Evolutionary conservation across 64 coral and sea anemone genomes (phyloP), one percentile per base, ranked within the genome.

Genomic region (Porites australiensis): DNA sequence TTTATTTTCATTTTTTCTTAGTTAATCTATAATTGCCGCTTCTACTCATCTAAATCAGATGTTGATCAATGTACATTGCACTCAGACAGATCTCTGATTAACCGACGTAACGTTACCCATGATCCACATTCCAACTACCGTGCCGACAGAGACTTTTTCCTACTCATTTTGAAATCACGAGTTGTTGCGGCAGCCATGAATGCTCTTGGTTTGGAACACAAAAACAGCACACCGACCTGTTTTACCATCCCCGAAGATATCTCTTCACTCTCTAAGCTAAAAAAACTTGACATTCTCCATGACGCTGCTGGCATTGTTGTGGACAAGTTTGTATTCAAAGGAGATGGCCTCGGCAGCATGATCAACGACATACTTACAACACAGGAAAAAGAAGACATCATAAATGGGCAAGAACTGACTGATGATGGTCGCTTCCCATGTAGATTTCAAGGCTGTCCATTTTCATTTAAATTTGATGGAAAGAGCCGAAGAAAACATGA

Each of bases 241-340:
- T 83, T 65, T 37, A 53, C 52, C 37, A 21, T 83, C 9, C 80
- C 80, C 57, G 80, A 83, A 58, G 80, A 83, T 83, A 62, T 83
- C 21, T 53, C 5, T 44, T 61, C 57, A 43, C 23, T 58, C 57
- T 61, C 53, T 65, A 83, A 83, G 4, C 53, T 61, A 83, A 53
- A 83, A 22, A 83, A 77, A 77, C 74, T 87, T 3, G 57, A 86
- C 13, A 15, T 50, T 77, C 62, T 93, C 15, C 82, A 86, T 77
- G 45, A 93, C 47, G 55, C 82, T 75, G 82, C 91, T 78, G 82
- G 70, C 21, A 18, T 52, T 43, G 47, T 93, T 87, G 82, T 93
- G 51, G 91, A 93, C 49, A 51, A 62, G 49, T 66, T 87, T 93
- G 91, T 93, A 13, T 87, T 93, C 58, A 66, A 79, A 6, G 7